Percentiles rank a stretch among this genome's conserved stretches.
Conservation (phyloP, 1,140 invertebrate species). For the Cotesia glomerata region DNA sequence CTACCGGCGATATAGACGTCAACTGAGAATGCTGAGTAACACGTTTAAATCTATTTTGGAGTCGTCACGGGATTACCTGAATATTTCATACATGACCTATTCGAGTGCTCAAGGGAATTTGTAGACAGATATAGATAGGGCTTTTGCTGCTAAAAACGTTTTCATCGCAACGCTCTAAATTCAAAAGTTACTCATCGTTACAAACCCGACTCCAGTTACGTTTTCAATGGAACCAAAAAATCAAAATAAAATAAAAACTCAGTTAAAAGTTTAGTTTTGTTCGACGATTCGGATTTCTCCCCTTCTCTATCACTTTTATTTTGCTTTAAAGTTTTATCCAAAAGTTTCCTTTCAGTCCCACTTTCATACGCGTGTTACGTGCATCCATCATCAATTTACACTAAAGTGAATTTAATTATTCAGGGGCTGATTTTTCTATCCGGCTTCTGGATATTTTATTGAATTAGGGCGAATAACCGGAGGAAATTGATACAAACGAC, state of each 20-base stretch:
- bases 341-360: too few species aligned
- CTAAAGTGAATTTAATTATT: conserved; percentile 40
- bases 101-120: background rate
- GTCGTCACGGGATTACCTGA: background rate
- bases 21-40: background rate
- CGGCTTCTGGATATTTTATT: background rate
- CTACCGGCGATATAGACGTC: background rate
- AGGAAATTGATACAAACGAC: conserved; percentile 49
- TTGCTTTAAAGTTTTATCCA: too few species aligned
- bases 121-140: too few species aligned
- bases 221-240: background rate
- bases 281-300: too few species aligned
- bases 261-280: background rate
- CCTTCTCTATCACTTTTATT: too few species aligned
- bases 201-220: background rate
- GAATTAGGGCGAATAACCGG: background rate
- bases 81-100: conserved; percentile 8
- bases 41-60: background rate
- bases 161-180: background rate
- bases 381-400: conserved; percentile 25
- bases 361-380: too few species aligned
- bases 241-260: background rate
- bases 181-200: background rate
- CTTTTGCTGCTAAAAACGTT: too few species aligned
- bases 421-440: conserved; percentile 10